Evolutionary conservation across 2,113 vertebrate genomes (phyloP).

Genomic region (Quiscalus mexicanus): DNA sequence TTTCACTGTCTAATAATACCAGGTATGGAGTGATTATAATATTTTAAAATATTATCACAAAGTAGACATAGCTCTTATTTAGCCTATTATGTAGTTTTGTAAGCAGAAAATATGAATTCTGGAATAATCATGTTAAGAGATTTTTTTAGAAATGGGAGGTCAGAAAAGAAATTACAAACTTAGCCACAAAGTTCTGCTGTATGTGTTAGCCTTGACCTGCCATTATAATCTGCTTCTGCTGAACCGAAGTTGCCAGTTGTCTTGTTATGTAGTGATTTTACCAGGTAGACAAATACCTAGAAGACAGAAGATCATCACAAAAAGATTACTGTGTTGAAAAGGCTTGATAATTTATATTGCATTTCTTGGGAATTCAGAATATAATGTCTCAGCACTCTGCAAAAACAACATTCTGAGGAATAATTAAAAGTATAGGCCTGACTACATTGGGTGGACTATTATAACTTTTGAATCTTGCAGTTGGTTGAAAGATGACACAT

Average conservation of each 20-base stretch:
- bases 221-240: constrained; percentile 5
- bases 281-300: constrained; percentile 25
- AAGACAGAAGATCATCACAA: background rate
- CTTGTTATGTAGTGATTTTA: constrained; percentile 10
- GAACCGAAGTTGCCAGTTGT: constrained; percentile 10
- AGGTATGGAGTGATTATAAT: background rate
- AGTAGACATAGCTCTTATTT: background rate
- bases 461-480: background rate
- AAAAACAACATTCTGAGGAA: background rate
- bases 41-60: background rate
- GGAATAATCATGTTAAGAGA: background rate
- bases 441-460: background rate
- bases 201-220: constrained; percentile 25
- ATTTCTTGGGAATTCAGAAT: background rate
- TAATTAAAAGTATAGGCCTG: background rate
- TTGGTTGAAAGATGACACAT: background rate
- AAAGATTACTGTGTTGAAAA: background rate
- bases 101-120: background rate
- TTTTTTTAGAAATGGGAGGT: background rate
- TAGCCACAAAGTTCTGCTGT: background rate
- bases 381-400: background rate
- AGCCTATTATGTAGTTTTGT: background rate
- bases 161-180: constrained; percentile 4
- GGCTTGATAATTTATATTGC: background rate
- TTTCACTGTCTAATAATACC: background rate